Base-by-base conservation (phyloP, 2,797 vertebrate genomes). In the Clarias pachynema region DNA sequence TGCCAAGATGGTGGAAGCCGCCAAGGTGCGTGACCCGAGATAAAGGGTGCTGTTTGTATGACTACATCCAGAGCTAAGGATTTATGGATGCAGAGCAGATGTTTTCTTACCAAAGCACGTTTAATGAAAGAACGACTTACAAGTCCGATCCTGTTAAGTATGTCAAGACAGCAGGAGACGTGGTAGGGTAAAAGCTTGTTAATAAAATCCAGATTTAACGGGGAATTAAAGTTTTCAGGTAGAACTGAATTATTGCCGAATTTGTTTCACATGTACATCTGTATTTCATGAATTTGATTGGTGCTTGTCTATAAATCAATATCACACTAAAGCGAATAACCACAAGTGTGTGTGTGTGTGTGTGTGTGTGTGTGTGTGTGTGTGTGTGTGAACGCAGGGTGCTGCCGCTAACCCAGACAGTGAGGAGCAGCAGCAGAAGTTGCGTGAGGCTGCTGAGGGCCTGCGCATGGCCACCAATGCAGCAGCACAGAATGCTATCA, bases 1-100 rank as follows among this genome's bases (percentile, higher is more conserved):
- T 0, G 98, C 98, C 72, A 97, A 96, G 93, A 99, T 99, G 98
- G 98, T 99, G 92, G 98, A 99, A 87, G 98, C 98, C 26, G 98
- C 98, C 0, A 99, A 99, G 98, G 98, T 99, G 86, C 9, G 31
- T 78, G 83, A 80, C n/a, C 62, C 44, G 0, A 72, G 8, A 83
- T 40, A 63, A 62, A 24, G 26, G 26, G 24, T 31, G 0, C 15
- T 29, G 31, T 83, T 62, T 5, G 14, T 60, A 65, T 44, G 57
- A 73, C 22, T 79, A 57, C 20, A 49, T 31, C 78, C 1, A 59
- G 29, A 69, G 59, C 9, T 57, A 31, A 75, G n/a, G 82, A 72
- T 83, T 82, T 82, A 62, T 15, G 56, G 10, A 26, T 77, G n/a
- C 7, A 8, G 31, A 59, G 56, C 15, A 62, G 49, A 29, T 7